phyloP scores from a whole-genome alignment of 2,888 invertebrate genomes.

The Conchocele bisecta region DNA sequence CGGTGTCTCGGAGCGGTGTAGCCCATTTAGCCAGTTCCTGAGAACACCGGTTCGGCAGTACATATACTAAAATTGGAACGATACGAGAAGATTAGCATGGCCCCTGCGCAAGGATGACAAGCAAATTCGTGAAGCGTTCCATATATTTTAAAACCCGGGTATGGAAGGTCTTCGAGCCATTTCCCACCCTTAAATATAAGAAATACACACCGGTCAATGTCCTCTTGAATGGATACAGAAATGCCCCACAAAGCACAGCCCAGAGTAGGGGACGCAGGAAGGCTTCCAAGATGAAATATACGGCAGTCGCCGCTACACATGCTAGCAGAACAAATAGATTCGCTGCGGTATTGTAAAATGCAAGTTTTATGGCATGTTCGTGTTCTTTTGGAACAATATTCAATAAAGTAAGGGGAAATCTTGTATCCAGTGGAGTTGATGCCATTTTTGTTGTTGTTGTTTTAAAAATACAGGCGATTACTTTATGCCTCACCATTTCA shows the following conservation, averaged over 20 bases:
- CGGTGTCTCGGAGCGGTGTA: slow-evolving; percentile 82
- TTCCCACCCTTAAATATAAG: no score
- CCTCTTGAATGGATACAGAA: slow-evolving; percentile 97
- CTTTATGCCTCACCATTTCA: no score
- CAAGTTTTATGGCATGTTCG: slow-evolving; percentile 95
- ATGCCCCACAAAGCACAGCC: slow-evolving; percentile 98
- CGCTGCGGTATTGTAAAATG: slow-evolving; percentile 95
- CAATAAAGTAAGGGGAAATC: slow-evolving; percentile 55
- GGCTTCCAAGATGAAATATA: slow-evolving; percentile 88
- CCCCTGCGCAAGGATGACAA: no score
- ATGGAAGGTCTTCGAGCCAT: no score
- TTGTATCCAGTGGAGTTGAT: slow-evolving; percentile 46
- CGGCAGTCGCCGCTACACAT: slow-evolving; percentile 85
- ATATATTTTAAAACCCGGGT: no score
- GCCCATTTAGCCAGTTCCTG: slow-evolving; percentile 88
- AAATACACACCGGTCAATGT: slow-evolving; percentile 89
- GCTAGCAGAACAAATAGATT: slow-evolving; percentile 87
- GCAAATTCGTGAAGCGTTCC: no score
- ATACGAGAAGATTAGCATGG: no score
- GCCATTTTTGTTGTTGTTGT: slow-evolving; percentile 61
- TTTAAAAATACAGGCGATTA: no score
- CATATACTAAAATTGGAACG: no score
- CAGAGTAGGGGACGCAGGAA: slow-evolving; percentile 97
- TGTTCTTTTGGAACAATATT: slow-evolving; percentile 80
- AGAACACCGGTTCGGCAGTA: no score